A percentile compares a stretch with the other conserved stretches of the same genome.
phyloP scores from a whole-genome alignment of 1,140 invertebrate genomes.

The Danaus plexippus region DNA sequence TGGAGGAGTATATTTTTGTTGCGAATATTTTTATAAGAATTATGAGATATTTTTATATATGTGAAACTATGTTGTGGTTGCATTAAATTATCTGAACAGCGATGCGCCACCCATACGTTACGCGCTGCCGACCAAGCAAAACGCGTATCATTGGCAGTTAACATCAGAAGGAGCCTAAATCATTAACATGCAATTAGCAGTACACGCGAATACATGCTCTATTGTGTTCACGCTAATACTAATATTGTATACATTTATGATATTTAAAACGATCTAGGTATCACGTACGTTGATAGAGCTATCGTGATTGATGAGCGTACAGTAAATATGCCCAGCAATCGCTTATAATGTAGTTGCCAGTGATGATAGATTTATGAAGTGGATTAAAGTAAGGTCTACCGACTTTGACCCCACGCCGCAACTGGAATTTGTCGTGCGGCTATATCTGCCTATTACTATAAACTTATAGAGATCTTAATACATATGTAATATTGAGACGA shows the following conservation, averaged over 20 bases:
- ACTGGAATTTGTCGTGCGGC: constrained; percentile 14
- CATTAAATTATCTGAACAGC: constrained; percentile 10
- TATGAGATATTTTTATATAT: no score
- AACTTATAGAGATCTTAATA: no score
- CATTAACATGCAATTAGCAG: neutral
- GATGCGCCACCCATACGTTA: constrained; percentile 32
- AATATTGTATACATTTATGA: constrained; percentile 9
- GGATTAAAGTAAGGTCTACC: constrained; percentile 15
- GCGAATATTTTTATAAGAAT: no score
- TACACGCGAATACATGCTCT: constrained; percentile 13
- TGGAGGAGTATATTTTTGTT: no score
- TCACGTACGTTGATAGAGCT: constrained; percentile 23
- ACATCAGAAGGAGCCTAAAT: constrained; percentile 13
- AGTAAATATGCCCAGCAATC: constrained; percentile 27
- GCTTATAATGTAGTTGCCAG: constrained; percentile 17
- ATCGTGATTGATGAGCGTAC: constrained; percentile 30
- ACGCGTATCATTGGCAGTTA: constrained; percentile 33
- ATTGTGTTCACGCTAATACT: constrained; percentile 9
- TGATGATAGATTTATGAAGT: constrained; percentile 27
- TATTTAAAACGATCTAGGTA: constrained; percentile 11
- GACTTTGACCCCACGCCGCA: constrained; percentile 15
- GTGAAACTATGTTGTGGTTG: no score
- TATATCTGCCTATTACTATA: neutral
- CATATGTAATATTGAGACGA: no score
- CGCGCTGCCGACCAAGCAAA: constrained; percentile 32